Evolutionary conservation across 2,888 invertebrate genomes (phyloP).

Genomic region (Ariolimax columbianus): DNA sequence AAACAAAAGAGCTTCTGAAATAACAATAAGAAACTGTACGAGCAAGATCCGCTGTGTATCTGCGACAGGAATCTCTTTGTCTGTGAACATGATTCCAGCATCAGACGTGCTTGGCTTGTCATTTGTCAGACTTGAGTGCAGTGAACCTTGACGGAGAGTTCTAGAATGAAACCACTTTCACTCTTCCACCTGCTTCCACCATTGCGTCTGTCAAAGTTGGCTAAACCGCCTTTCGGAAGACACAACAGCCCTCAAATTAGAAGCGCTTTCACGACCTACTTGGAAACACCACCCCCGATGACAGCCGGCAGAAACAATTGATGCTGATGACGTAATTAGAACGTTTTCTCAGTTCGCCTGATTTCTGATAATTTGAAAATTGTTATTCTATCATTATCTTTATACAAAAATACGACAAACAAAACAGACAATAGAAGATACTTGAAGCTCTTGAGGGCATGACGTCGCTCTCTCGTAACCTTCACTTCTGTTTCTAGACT

Average conservation of each 20-base stretch:
- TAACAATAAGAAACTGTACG: background rate
- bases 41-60: background rate
- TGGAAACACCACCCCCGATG: background rate
- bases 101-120: background rate
- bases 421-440: background rate
- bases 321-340: background rate
- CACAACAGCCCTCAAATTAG: slow-evolving; percentile 14
- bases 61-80: background rate
- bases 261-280: background rate
- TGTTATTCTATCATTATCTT: slow-evolving; percentile 11
- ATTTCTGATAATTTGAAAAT: slow-evolving; percentile 13
- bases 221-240: background rate
- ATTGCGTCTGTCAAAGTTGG: background rate
- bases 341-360: background rate
- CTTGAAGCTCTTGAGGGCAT: background rate
- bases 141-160: slow-evolving; percentile 11
- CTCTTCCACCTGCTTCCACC: slow-evolving; percentile 3
- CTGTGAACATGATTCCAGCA: background rate
- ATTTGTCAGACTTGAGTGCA: background rate
- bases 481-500: background rate
- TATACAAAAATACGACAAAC: background rate
- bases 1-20: background rate
- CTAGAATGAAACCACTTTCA: background rate
- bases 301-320: background rate
- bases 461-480: background rate